Percentiles rank a stretch among this genome's conserved stretches.
These are phyloP conservation scores for Actinemys pallida DNA, from an alignment of 2,113 vertebrate genomes.

Conservation along the genomic window DNA sequence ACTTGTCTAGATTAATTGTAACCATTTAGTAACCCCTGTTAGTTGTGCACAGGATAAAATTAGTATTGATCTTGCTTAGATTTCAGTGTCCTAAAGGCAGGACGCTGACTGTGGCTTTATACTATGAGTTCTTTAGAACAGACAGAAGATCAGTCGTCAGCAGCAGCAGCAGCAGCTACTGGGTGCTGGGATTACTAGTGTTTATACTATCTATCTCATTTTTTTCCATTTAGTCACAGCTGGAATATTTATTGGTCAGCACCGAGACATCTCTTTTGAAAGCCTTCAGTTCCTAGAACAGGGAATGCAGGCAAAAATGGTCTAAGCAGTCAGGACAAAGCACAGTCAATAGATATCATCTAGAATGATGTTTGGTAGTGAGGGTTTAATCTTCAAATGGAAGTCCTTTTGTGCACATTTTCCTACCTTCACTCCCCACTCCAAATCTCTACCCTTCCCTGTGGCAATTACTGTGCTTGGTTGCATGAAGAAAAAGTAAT, in stretches of 20 bases:
- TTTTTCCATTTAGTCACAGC: neutral
- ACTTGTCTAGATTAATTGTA: neutral
- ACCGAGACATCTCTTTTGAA: neutral
- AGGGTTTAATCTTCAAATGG: neutral
- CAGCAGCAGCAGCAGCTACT: neutral
- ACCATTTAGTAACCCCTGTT: neutral
- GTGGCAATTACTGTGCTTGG: neutral
- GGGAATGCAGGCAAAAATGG: neutral
- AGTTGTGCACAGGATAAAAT: neutral
- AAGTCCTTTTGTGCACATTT: neutral
- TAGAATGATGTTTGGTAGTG: constrained; percentile 20
- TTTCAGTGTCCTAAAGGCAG: neutral
- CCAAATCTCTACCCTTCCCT: neutral
- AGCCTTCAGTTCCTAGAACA: neutral
- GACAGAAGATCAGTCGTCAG: neutral
- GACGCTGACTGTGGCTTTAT: neutral
- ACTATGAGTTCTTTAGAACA: neutral
- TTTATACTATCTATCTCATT: neutral
- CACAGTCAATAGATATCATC: constrained; percentile 23
- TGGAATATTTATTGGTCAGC: constrained; percentile 5
- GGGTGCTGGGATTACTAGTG: neutral
- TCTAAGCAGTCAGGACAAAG: constrained; percentile 28
- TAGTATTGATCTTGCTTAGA: neutral
- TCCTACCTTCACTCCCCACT: neutral
- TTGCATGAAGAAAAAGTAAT: neutral